Percentiles rank a stretch among this genome's conserved stretches.
These are phyloP conservation scores for Artibeus jamaicensis DNA, from an alignment of 2,797 vertebrate species.

Conservation along the genomic window DNA sequence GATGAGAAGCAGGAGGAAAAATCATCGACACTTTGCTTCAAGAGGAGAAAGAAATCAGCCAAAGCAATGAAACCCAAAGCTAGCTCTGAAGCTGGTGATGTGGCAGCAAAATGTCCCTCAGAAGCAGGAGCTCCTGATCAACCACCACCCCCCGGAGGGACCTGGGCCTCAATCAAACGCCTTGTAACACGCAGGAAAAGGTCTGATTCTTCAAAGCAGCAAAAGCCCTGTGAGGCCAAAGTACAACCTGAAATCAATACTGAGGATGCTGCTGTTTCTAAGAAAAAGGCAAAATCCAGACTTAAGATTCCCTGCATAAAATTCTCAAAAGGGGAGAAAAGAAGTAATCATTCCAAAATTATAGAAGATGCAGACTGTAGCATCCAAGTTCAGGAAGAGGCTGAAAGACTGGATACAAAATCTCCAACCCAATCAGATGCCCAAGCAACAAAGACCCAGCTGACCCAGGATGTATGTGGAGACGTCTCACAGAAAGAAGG, in stretches of 20 bases:
- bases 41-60: constrained; percentile 82
- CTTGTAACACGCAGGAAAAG: constrained; percentile 76
- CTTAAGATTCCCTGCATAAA: constrained; percentile 80
- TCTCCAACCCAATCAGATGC: constrained; percentile 40
- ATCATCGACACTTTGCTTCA: constrained; percentile 84
- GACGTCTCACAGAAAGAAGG: neutral
- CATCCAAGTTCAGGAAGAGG: constrained; percentile 55
- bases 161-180: constrained; percentile 84
- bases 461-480: neutral
- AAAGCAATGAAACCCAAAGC: constrained; percentile 60
- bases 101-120: neutral
- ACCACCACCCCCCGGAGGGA: constrained; percentile 57
- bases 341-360: constrained; percentile 63
- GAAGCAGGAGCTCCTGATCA: constrained; percentile 51
- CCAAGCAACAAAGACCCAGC: neutral
- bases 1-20: constrained; percentile 78
- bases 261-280: constrained; percentile 56
- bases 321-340: constrained; percentile 81
- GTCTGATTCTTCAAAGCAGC: constrained; percentile 72
- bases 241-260: constrained; percentile 73
- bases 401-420: constrained; percentile 62
- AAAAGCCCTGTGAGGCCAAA: constrained; percentile 53
- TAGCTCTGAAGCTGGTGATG: neutral
- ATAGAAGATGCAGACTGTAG: constrained; percentile 74
- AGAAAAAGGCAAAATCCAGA: constrained; percentile 76